These are phyloP conservation scores for Onthophagus sagittarius DNA, from an alignment of 2,888 invertebrate genomes.

Conservation along the genomic window DNA sequence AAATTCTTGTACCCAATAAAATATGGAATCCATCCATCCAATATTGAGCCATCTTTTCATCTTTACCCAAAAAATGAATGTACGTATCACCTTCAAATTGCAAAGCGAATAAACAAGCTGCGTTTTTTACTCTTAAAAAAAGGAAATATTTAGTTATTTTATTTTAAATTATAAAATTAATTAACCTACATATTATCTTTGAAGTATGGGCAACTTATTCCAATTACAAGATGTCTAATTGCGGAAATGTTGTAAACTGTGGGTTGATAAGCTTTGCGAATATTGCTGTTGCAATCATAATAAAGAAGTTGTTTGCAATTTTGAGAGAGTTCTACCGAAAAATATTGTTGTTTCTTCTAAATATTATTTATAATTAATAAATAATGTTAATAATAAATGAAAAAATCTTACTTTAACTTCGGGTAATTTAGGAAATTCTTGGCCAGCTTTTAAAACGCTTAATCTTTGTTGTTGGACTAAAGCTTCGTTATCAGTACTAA, in stretches of 20 bases:
- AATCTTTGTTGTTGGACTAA: slow-evolving; percentile 38
- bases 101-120: slow-evolving; percentile 35
- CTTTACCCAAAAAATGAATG: slow-evolving; percentile 42
- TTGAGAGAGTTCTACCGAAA: slow-evolving; percentile 28
- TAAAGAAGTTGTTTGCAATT: slow-evolving; percentile 28
- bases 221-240: slow-evolving; percentile 41
- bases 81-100: slow-evolving; percentile 37
- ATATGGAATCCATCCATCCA: slow-evolving; percentile 45
- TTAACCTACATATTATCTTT: slow-evolving; percentile 37
- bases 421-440: slow-evolving; percentile 39
- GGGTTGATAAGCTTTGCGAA: neutral
- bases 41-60: slow-evolving; percentile 37
- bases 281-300: slow-evolving; percentile 26
- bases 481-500: slow-evolving; percentile 33
- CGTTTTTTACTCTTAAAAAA: slow-evolving; percentile 5
- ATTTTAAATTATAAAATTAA: too few species aligned
- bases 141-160: neutral
- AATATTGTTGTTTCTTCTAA: slow-evolving; percentile 30
- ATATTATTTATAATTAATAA: neutral
- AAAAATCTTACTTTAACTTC: slow-evolving; percentile 36
- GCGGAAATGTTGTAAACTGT: slow-evolving; percentile 12
- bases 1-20: slow-evolving; percentile 34
- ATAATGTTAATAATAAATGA: slow-evolving; percentile 27
- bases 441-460: slow-evolving; percentile 36
- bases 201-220: slow-evolving; percentile 42